Conservation (phyloP, 2,888 invertebrate genomes). For the Drosophila demipolita region DNA sequence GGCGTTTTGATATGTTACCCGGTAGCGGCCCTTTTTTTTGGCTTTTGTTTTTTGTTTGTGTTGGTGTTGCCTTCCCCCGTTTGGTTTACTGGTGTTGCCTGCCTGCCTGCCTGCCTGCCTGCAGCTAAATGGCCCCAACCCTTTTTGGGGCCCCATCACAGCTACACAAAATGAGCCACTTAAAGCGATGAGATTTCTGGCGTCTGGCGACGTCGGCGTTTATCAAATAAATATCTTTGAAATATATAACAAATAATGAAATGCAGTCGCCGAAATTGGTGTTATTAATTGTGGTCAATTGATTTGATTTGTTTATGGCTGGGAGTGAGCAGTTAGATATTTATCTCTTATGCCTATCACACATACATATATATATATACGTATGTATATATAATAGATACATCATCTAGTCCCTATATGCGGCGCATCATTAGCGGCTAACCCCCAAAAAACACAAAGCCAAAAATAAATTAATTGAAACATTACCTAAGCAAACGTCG, state of each 20-base stretch:
- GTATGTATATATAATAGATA: conserved; percentile 20
- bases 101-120: conserved; percentile 55
- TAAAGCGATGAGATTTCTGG: conserved; percentile 81
- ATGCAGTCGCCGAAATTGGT: conserved; percentile 68
- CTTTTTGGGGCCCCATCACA: conserved; percentile 17
- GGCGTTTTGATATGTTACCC: conserved; percentile 80
- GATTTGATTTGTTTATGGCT: conserved; percentile 69
- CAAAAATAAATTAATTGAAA: conserved; percentile 79
- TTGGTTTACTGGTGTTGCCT: conserved; percentile 54
- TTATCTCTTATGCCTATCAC: background rate
- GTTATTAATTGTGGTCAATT: conserved; percentile 77
- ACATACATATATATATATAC: background rate
- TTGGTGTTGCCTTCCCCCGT: conserved; percentile 17
- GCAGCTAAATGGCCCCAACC: conserved; percentile 45
- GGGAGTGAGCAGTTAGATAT: conserved; percentile 31
- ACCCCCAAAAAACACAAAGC: conserved; percentile 22
- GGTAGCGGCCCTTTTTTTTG: conserved; percentile 63
- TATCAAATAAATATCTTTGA: conserved; percentile 80
- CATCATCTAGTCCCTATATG: conserved; percentile 40
- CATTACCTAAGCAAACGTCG: conserved; percentile 80
- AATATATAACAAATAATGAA: conserved; percentile 81
- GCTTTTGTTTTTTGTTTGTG: conserved; percentile 1
- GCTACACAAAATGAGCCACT: conserved; percentile 73
- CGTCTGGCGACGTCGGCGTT: conserved; percentile 76
- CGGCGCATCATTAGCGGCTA: conserved; percentile 65